Evolutionary conservation across 2,797 vertebrate species (phyloP).

Genomic region (Onychomys leucogaster): DNA sequence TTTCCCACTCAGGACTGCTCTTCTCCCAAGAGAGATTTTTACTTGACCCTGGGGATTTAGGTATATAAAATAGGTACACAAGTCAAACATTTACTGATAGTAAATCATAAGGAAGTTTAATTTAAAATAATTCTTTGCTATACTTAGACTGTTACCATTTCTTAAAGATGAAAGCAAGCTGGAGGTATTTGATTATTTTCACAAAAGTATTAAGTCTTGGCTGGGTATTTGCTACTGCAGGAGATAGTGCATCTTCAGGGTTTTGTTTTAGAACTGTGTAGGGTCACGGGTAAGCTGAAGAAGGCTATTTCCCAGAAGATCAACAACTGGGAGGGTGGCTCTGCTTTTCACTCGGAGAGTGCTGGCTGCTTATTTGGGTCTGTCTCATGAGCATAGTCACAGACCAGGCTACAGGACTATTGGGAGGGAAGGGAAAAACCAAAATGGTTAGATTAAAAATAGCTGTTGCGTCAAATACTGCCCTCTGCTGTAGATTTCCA

Average conservation of each 20-base stretch:
- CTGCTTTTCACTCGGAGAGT: background rate
- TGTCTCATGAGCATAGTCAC: background rate
- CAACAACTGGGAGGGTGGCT: background rate
- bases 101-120: background rate
- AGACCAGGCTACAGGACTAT: background rate
- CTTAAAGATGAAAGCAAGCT: background rate
- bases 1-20: background rate
- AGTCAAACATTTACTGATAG: background rate
- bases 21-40: background rate
- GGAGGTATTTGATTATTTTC: background rate
- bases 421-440: background rate
- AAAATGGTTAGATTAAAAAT: background rate
- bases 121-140: background rate
- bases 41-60: background rate
- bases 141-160: background rate
- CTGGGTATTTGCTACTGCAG: background rate
- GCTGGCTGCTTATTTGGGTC: background rate
- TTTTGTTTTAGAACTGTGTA: background rate
- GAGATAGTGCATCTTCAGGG: background rate
- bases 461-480: constrained; percentile 17
- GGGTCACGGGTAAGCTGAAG: background rate
- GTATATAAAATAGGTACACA: background rate
- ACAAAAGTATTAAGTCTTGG: background rate
- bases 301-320: background rate
- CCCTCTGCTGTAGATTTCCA: constrained; percentile 60